Evolutionary conservation across 2,888 invertebrate genomes (phyloP), one percentile per base, ranked within the genome.

Genomic region (Phortica magna): DNA sequence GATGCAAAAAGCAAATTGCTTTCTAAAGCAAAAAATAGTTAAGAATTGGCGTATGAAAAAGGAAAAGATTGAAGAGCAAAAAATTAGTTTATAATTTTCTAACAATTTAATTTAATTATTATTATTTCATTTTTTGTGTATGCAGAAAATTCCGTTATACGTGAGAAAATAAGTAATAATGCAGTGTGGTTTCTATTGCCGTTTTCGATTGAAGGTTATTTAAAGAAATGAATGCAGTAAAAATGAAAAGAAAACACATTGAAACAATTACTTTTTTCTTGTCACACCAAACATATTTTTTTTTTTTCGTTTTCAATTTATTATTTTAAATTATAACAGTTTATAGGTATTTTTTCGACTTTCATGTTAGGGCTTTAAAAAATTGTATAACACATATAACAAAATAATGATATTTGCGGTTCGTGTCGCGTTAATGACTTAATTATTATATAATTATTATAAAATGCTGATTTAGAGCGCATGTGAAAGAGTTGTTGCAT

Each of bases 401-500:
- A 12, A 53, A 48, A 80, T 77, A 10, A 76, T 77, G 78, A 85
- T 82, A 83, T 80, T 71, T 84, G 82, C 84, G 82, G 79, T 82
- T 82, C 86, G 84, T 82, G 78, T 84, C 87, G 84, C 87, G 83
- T 81, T 64, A 76, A 76, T 67, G 77, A 77, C 70, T 76, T 80
- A 79, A 76, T 76, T 76, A 81, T 76, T 78, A 79, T 78, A 80
- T 81, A 83, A 82, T 82, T 84, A 81, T 74, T 77, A 73, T 81
- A 76, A 76, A 77, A 22, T 65, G 41, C 7, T 12, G 12, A 74
- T 67, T 31, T 31, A 31, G 31, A 31, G 31, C 31, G 31, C 1
- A 31, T 31, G 73, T 79, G 81, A 81, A 80, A 78, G 80, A 70
- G 82, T 86, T 84, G 83, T 84, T 82, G 74, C 77, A 80, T 81